A percentile compares a stretch with the other conserved stretches of the same genome.
phyloP scores from a whole-genome alignment of 2,113 vertebrate genomes.

The Poeciliopsis retropinna region DNA sequence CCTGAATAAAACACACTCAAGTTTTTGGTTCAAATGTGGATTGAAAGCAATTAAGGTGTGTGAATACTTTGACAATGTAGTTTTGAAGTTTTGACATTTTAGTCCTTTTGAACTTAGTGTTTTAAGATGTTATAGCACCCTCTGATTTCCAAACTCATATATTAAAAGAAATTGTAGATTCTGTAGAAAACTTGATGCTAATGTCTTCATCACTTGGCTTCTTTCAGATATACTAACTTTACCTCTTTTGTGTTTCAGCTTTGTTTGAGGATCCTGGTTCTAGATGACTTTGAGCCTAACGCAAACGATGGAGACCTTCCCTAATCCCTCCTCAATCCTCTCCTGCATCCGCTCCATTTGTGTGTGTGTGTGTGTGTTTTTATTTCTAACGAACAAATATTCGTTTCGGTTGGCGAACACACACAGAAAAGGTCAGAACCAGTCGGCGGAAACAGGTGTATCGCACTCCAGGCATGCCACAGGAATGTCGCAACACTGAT shows the following conservation, averaged over 20 bases:
- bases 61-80: background rate
- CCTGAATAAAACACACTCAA: background rate
- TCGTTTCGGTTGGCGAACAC: constrained; percentile 14
- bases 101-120: background rate
- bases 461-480: constrained; percentile 11
- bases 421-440: constrained; percentile 26
- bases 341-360: background rate
- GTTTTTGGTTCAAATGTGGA: background rate
- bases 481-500: constrained; percentile 33
- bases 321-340: constrained; percentile 22
- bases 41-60: background rate
- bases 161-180: background rate
- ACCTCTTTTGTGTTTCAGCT: constrained; percentile 60
- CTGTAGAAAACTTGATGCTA: no score
- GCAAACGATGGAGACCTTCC: constrained; percentile 38
- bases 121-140: background rate
- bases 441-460: constrained; percentile 31
- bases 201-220: background rate
- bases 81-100: background rate
- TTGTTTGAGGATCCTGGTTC: constrained; percentile 77
- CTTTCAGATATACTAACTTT: constrained; percentile 3
- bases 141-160: no score
- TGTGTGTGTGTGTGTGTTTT: background rate
- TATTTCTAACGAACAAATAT: constrained; percentile 14
- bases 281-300: constrained; percentile 64